A percentile compares a stretch with the other conserved stretches of the same genome.
Evolutionary conservation across 2,797 vertebrate genomes (phyloP).

Genomic region (Syngnathus acus): DNA sequence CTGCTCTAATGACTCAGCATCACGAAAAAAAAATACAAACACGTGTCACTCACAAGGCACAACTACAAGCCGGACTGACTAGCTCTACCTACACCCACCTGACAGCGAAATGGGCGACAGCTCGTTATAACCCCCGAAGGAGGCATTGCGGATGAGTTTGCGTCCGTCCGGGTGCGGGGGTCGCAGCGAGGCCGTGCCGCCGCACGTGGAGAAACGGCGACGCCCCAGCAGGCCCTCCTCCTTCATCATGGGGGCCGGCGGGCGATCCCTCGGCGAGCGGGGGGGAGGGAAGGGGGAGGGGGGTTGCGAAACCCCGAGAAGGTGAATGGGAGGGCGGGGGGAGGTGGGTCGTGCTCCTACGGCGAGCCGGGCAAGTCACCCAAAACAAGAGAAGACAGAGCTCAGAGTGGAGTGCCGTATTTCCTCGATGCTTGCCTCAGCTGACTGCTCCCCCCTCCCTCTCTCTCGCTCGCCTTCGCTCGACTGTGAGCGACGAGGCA

Average conservation of each 20-base stretch:
- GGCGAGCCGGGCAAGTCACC: slow-evolving; percentile 20
- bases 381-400: slow-evolving; percentile 23
- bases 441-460: slow-evolving; percentile 31
- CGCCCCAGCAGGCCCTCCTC: slow-evolving; percentile 82
- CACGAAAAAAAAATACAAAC: not conserved
- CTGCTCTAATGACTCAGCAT: not conserved
- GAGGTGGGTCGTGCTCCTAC: slow-evolving; percentile 24
- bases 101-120: slow-evolving; percentile 79
- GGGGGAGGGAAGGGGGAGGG: slow-evolving; percentile 8
- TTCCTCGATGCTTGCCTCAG: slow-evolving; percentile 25
- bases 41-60: not conserved
- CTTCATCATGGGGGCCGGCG: slow-evolving; percentile 77
- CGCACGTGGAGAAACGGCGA: slow-evolving; percentile 88
- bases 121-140: slow-evolving; percentile 94
- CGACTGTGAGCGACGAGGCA: slow-evolving; percentile 28
- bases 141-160: slow-evolving; percentile 95
- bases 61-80: slow-evolving; percentile 8
- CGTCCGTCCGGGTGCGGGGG: slow-evolving; percentile 81
- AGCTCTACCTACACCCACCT: slow-evolving; percentile 75
- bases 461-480: slow-evolving; percentile 12
- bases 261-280: slow-evolving; percentile 25
- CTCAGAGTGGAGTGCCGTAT: slow-evolving; percentile 33
- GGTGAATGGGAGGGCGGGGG: slow-evolving; percentile 16
- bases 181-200: slow-evolving; percentile 76
- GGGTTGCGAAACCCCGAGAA: slow-evolving; percentile 10